These are phyloP conservation scores for Melanitta fusca DNA, from an alignment of 2,797 vertebrate species.

Conservation along the genomic window DNA sequence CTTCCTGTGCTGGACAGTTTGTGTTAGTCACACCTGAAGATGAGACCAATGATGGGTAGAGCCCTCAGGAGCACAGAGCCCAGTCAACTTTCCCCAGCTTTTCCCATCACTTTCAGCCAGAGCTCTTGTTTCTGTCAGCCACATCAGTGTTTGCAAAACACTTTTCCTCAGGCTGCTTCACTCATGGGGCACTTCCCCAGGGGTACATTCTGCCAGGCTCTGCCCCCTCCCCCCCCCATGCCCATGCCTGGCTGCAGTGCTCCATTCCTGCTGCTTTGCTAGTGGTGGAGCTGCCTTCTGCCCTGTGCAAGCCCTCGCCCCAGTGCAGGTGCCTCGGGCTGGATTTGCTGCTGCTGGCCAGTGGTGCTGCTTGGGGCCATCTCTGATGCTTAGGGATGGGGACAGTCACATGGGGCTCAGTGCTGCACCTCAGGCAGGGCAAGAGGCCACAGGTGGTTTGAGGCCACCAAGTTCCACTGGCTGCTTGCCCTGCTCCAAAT, in stretches of 20 bases:
- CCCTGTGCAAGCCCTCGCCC: neutral
- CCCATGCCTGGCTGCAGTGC: neutral
- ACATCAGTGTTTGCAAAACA: constrained; percentile 31
- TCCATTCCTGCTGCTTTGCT: neutral
- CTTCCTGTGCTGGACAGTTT: neutral
- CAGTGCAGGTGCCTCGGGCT: neutral
- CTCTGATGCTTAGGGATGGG: neutral
- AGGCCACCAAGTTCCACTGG: neutral
- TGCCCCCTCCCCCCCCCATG: neutral
- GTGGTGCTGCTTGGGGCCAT: neutral
- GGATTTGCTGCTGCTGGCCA: neutral
- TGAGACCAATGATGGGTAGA: neutral
- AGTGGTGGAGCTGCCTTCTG: neutral
- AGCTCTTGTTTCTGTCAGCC: constrained; percentile 25
- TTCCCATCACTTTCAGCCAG: neutral
- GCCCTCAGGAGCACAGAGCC: neutral
- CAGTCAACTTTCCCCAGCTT: neutral
- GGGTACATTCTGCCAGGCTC: neutral
- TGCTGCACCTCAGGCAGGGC: neutral
- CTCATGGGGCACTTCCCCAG: neutral
- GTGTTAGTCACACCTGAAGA: neutral
- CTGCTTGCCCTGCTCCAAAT: neutral
- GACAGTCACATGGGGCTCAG: fast-evolving
- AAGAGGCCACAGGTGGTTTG: neutral
- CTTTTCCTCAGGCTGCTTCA: constrained; percentile 45